Evolutionary conservation across 2,113 vertebrate species (phyloP).

Genomic region (Vireo altiloquus): DNA sequence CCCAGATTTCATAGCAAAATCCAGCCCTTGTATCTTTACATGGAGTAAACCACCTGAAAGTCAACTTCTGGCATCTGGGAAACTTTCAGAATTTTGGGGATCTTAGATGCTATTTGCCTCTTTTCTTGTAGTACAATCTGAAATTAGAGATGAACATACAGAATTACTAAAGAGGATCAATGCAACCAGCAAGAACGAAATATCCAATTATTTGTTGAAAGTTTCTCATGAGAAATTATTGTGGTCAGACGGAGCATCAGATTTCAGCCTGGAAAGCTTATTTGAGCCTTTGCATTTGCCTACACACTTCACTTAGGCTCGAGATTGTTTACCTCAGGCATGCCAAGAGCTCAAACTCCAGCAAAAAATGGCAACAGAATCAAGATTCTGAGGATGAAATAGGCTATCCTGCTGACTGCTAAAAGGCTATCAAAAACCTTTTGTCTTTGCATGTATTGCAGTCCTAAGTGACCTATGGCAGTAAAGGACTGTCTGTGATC

Average conservation of each 20-base stretch:
- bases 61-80: background rate
- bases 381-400: background rate
- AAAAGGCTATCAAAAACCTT: background rate
- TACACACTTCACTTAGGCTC: background rate
- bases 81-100: background rate
- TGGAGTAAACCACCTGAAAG: background rate
- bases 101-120: background rate
- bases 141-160: background rate
- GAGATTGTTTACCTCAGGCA: background rate
- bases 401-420: background rate
- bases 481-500: background rate
- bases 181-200: background rate
- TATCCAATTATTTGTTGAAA: background rate
- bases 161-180: background rate
- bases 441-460: background rate
- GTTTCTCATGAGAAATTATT: background rate
- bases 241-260: background rate
- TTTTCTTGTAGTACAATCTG: background rate
- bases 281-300: background rate
- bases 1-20: fast-evolving
- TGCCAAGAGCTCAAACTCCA: background rate
- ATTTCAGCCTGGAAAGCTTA: background rate
- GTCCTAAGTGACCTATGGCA: background rate
- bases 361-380: background rate
- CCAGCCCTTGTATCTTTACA: background rate